Base-by-base conservation (phyloP, 1,140 invertebrate species). In the Papilio polyxenes region DNA sequence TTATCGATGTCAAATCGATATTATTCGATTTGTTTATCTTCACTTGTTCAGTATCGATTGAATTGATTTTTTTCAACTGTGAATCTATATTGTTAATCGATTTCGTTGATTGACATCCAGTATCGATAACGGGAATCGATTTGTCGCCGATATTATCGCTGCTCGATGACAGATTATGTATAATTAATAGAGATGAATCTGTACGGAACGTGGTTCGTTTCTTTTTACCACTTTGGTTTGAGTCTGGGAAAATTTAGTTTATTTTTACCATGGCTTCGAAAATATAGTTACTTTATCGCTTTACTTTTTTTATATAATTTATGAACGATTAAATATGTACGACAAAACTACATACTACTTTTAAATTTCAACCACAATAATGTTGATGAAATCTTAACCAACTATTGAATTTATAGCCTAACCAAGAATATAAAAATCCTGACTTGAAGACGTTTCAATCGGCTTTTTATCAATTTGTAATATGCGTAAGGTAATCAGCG, bases 141-240 rank as follows among this genome's bases (percentile, higher is more conserved):
- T 72, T 62, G 0, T 53, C 40, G 11, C 80, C 81, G 59, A 83
- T 49, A 49, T 82, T 51, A 4, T 83, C 82, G 11, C 81, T 77
- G 3, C n/a, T 56, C 5, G 84, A 81, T 11, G 82, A 85, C 5
- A 86, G 31, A 51, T 87, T 75, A 83, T 89, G 87, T 75, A 89
- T 82, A 62, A 83, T 84, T 0, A 88, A 80, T 44, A 88, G 85
- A 15, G 88, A 87, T 7, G 87, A 85, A 75, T 88, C 86, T 0
- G 83, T 83, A 78, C 87, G 87, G 75, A 89, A 89, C 0, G 87
- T 86, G 0, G 88, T 83, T 15, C 85, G 86, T 59, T 87, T 87
- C 80, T 85, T 85, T 74, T 83, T 87, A 51, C 56, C 23, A 5
- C 75, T 23, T 51, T 84, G 65, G 5, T 89, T 85, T 49, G 80